Conservation (phyloP, 2,888 invertebrate genomes). For the Temnothorax ravouxi region DNA sequence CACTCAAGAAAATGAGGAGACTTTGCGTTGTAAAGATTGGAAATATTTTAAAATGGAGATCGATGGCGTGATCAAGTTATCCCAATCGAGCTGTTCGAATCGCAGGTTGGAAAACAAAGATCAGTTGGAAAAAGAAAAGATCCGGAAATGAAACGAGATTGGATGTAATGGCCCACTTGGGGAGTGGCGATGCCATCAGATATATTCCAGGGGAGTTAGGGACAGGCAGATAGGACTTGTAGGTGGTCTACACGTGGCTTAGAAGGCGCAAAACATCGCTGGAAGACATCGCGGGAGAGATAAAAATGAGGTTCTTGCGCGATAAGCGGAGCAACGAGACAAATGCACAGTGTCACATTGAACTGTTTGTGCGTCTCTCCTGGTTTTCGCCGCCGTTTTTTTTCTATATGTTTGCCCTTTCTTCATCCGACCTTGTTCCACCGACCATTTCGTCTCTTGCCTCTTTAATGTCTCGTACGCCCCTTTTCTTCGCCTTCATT, state of each 20-base stretch:
- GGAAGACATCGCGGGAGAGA: slow-evolving; percentile 48
- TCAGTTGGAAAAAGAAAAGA: slow-evolving; percentile 30
- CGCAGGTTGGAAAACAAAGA: slow-evolving; percentile 34
- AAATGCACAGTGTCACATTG: slow-evolving; percentile 65
- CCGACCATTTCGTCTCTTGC: slow-evolving; percentile 64
- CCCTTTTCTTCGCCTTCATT: slow-evolving; percentile 61
- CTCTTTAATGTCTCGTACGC: slow-evolving; percentile 72
- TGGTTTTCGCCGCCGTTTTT: slow-evolving; percentile 22
- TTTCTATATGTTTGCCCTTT: slow-evolving; percentile 48
- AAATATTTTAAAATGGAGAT: neutral
- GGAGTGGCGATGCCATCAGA: slow-evolving; percentile 68
- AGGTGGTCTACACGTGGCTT: slow-evolving; percentile 28
- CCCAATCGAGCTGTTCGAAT: slow-evolving; percentile 3
- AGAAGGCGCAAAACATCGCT: slow-evolving; percentile 44
- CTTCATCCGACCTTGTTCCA: slow-evolving; percentile 59
- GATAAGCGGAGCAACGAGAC: slow-evolving; percentile 73
- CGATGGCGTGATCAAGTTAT: neutral
- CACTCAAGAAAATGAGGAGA: slow-evolving; percentile 2
- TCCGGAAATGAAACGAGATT: slow-evolving; percentile 68
- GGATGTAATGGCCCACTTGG: slow-evolving; percentile 65
- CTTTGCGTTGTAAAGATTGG: neutral
- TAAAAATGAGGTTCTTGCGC: slow-evolving; percentile 75
- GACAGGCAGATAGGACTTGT: slow-evolving; percentile 47
- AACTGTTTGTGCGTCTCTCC: slow-evolving; percentile 50
- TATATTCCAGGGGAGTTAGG: slow-evolving; percentile 63